phyloP scores from a whole-genome alignment of 1,140 invertebrate genomes.

The Procambarus virginalis region DNA sequence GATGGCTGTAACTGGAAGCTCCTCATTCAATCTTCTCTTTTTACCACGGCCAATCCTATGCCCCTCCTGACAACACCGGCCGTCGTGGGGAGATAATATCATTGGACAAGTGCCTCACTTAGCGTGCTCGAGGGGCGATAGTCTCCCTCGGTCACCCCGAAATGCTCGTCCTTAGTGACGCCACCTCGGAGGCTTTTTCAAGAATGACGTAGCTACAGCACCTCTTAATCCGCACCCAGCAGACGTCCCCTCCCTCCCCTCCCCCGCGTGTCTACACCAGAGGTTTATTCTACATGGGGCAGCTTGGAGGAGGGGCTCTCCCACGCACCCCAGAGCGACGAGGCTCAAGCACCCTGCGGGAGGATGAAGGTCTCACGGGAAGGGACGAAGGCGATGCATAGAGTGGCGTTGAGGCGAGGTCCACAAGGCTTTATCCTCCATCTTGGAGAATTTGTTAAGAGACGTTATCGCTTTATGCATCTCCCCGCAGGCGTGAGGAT shows the following conservation, averaged over 20 bases:
- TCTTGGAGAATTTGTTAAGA: constrained; percentile 40
- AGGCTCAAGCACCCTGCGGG: too few species aligned
- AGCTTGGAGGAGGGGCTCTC: background rate
- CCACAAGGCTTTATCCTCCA: constrained; percentile 16
- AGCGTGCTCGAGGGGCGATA: background rate
- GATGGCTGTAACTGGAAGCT: constrained; percentile 17
- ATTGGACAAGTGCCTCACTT: constrained; percentile 24
- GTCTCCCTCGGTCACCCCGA: constrained; percentile 18
- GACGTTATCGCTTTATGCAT: constrained; percentile 30
- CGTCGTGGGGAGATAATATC: constrained; percentile 12
- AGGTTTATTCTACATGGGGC: background rate
- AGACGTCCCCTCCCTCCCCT: background rate
- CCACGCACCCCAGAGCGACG: background rate
- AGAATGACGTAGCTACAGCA: background rate
- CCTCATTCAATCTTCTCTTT: constrained; percentile 33
- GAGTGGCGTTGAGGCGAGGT: background rate
- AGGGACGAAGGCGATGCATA: too few species aligned
- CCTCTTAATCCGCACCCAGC: background rate
- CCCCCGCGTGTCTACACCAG: background rate
- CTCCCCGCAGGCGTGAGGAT: constrained; percentile 15
- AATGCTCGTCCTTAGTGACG: constrained; percentile 21
- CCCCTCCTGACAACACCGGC: background rate
- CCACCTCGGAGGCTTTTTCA: background rate
- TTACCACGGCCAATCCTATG: background rate
- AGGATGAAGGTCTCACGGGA: too few species aligned